These are phyloP conservation scores for Ctenopoma kingsleyae DNA, from an alignment of 2,797 vertebrate species.

Conservation along the genomic window DNA sequence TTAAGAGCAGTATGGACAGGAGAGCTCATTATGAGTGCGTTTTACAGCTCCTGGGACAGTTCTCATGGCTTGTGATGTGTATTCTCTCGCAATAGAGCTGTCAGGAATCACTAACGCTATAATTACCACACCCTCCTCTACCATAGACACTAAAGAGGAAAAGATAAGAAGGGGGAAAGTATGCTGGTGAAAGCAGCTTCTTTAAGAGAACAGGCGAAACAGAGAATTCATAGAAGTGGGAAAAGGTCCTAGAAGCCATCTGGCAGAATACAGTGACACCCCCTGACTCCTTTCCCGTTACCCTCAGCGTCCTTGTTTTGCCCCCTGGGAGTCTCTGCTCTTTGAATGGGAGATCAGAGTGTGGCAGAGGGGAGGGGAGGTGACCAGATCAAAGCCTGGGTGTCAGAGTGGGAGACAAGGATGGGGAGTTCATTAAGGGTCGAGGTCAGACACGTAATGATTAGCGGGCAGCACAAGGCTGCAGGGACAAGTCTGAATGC, in stretches of 20 bases:
- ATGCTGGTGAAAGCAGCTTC: slow-evolving; percentile 1
- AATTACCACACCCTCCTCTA: slow-evolving; percentile 68
- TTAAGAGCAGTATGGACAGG: not conserved
- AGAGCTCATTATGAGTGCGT: slow-evolving; percentile 21
- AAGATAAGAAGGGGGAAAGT: slow-evolving; percentile 3
- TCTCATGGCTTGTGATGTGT: slow-evolving; percentile 42
- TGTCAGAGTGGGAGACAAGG: slow-evolving; percentile 50
- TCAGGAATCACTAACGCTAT: slow-evolving; percentile 64
- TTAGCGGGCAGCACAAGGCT: slow-evolving; percentile 55
- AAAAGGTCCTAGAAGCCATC: slow-evolving; percentile 64
- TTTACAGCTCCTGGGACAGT: slow-evolving; percentile 39
- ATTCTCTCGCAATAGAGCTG: slow-evolving; percentile 61
- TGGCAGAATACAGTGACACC: slow-evolving; percentile 60
- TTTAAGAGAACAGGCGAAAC: slow-evolving; percentile 23
- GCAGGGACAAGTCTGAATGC: slow-evolving; percentile 23
- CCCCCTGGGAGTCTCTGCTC: slow-evolving; percentile 72
- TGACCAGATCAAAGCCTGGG: slow-evolving; percentile 70
- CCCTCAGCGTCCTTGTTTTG: slow-evolving; percentile 11
- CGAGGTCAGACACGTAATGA: slow-evolving; percentile 74
- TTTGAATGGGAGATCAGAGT: slow-evolving; percentile 82
- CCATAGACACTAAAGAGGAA: slow-evolving; percentile 8
- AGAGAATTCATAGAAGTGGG: slow-evolving; percentile 47
- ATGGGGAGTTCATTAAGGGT: slow-evolving; percentile 77
- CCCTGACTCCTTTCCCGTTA: slow-evolving; percentile 35
- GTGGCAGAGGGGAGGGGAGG: slow-evolving; percentile 59